phyloP scores from a whole-genome alignment of 64 coral and sea anemone species.

The Montipora foliosa region DNA sequence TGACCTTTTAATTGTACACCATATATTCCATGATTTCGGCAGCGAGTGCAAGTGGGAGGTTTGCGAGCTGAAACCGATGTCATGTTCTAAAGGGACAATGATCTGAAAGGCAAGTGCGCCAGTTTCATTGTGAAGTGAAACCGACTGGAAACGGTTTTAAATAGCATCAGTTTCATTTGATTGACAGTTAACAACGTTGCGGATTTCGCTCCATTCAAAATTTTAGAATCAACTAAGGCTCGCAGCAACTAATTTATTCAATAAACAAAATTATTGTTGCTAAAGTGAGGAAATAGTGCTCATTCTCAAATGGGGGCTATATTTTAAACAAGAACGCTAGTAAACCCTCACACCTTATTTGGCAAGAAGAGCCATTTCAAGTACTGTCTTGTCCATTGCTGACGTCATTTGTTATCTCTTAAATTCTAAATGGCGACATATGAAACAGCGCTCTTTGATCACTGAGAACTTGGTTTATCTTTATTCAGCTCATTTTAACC shows the following conservation, averaged over 20 bases:
- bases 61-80: neutral
- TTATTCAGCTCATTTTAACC: too few species aligned
- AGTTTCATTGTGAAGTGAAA: neutral
- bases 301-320: neutral
- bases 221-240: neutral
- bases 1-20: constrained; percentile 8
- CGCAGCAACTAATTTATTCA: too few species aligned
- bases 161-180: neutral
- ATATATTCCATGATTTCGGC: constrained; percentile 39
- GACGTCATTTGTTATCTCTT: neutral
- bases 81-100: neutral
- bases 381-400: neutral
- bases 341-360: neutral
- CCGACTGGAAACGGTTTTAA: neutral
- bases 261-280: neutral
- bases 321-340: neutral
- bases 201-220: neutral
- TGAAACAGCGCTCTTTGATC: neutral
- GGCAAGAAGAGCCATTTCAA: neutral
- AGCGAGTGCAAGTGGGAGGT: constrained; percentile 6
- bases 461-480: neutral
- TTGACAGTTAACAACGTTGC: neutral
- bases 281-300: neutral
- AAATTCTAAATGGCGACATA: neutral
- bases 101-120: neutral